phyloP scores from a whole-genome alignment of 2,113 vertebrate genomes.

The pig (Sus scrofa) region T2T-Sscrofa CM000814.6:140781001-140781500 shows the following conservation, averaged over 20 bases:
- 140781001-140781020: not conserved
- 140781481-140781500: not conserved
- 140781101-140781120: too few relatives aligned
- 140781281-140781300: accelerated
- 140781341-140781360: accelerated
- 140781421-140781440: too few relatives aligned
- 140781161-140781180: too few relatives aligned
- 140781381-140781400: not conserved
- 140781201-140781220: too few relatives aligned
- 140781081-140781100: too few relatives aligned
- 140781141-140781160: too few relatives aligned
- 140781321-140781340: not conserved
- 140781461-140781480: accelerated
- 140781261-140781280: too few relatives aligned
- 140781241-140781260: not conserved
- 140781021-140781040: not conserved
- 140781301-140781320: not conserved
- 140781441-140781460: accelerated
- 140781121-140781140: too few relatives aligned
- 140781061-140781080: too few relatives aligned
- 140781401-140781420: not conserved
- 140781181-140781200: too few relatives aligned
- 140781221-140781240: not conserved
- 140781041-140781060: too few relatives aligned
- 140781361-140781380: not conserved